Evolutionary conservation across 2,797 vertebrate genomes (phyloP), one percentile per base, ranked within the genome.

Genomic region (Sebastes melanostomus): DNA sequence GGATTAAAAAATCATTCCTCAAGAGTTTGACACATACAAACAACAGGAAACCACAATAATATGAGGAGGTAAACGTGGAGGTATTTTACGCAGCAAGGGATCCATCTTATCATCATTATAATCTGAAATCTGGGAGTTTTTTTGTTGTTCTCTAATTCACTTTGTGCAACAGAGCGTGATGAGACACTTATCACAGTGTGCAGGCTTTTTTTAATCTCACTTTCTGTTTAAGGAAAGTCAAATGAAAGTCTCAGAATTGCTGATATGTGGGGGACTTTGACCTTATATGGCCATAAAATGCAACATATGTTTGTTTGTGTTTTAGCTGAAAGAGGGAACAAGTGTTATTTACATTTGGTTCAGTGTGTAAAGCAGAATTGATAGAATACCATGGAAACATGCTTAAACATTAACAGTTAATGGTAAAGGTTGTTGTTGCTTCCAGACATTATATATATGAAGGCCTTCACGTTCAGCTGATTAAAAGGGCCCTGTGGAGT

Each of bases 151-250:
- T 16, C 62, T 75, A 69, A 87, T 88, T 86, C 66, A 18, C 62
- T 75, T 77, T 75, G 68, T 73, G 55, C 61, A 71, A 32, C 60
- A 50, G 59, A 42, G 34, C 42, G 75, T 72, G 76, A 83, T 76
- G 30, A 75, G 71, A 81, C 79, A 84, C 72, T 85, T 78, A 87
- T 80, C 78, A 59, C 61, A 88, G 75, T 38, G 60, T 61, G 85
- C 54, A 22, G 34, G 27, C 29, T 30, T 24, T 27, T 78, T 66
- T 61, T 52, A 42, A 46, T 80, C 73, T 58, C 56, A 30, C 22
- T 46, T 13, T 66, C 55, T 68, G 14, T 78, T 75, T 30, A 58
- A 24, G 63, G 22, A 75, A 77, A 71, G 63, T 54, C 22, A 36
- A 3, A 42, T 55, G 32, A 70, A 76, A 81, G 65, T 42, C 30